Conservation (phyloP, 2,113 vertebrate species). For the Corythoichthys haematopterus region DNA sequence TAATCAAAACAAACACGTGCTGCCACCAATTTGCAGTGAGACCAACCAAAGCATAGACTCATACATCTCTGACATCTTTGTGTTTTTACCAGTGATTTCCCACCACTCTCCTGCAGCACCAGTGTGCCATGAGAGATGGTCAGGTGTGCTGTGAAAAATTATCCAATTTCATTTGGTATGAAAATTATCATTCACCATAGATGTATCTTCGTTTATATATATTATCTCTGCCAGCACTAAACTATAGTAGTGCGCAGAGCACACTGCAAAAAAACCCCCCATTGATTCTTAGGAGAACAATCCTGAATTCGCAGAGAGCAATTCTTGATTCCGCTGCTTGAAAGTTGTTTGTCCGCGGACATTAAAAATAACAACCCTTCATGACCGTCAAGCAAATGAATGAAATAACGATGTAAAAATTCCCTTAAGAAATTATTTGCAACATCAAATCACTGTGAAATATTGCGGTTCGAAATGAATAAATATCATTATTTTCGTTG, state of each 20-base stretch:
- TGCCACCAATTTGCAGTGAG: constrained; percentile 7
- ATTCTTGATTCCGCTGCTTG: no score
- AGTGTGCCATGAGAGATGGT: not conserved
- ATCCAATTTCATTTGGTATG: not conserved
- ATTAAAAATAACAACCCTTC: no score
- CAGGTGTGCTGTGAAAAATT: not conserved
- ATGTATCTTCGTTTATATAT: not conserved
- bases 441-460: no score
- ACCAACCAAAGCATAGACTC: constrained; percentile 10
- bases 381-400: no score
- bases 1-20: constrained; percentile 49
- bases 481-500: no score
- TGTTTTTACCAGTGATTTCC: not conserved
- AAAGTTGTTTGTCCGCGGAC: no score
- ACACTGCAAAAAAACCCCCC: no score
- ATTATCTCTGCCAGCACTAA: not conserved
- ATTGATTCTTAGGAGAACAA: no score
- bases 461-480: no score
- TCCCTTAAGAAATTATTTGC: no score
- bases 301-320: no score
- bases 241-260: not conserved
- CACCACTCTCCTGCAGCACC: not conserved
- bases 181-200: not conserved
- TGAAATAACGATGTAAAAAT: no score
- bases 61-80: constrained; percentile 4